Evolutionary conservation across 2,113 vertebrate species (phyloP), one percentile per base, ranked within the genome.

Genomic region (Phylloscopus whistleri): DNA sequence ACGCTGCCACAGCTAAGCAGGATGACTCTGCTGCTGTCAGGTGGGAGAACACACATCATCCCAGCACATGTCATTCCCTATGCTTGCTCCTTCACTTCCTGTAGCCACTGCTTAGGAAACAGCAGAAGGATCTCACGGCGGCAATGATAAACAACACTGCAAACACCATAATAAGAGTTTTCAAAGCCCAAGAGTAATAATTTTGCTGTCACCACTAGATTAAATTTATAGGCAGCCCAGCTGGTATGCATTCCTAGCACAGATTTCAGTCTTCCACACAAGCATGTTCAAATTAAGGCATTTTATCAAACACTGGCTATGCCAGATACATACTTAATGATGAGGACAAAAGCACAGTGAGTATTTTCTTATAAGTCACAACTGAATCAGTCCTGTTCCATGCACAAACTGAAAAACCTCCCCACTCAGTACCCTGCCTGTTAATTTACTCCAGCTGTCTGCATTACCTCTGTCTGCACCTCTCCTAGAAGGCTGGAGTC

Each of bases 31-130:
- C 27, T 74, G 74, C 64, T 52, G 67, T 35, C 77, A 46, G 30
- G 55, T 3, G 64, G 23, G 26, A 76, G 75, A 68, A 33, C 19
- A 78, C 27, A 19, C 46, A 51, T 58, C 55, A 59, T 22, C 31
- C 68, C 43, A 53, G n/a, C 12, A 5, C 2, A 3, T 10, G 17
- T 37, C 84, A n/a, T 23, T 55, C 67, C 49, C 46, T 11, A 0
- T 10, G 20, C 51, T 55, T 35, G 58, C 51, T 69, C 69, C 79
- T n/a, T n/a, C 18, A 2, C 27, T 33, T 16, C 51, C 43, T 18
- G 11, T 2, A 69, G 46, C 67, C 74, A 35, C 7, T 2, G 67
- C 90, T 84, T 6, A 18, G 46, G 41, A 72, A 87, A 43, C 19
- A 84, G 49, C 43, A 43, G n/a, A 35, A 49, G 46, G 55, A 72